Evolutionary conservation across 2,113 vertebrate species (phyloP).

Genomic region (Osmerus eperlanus): DNA sequence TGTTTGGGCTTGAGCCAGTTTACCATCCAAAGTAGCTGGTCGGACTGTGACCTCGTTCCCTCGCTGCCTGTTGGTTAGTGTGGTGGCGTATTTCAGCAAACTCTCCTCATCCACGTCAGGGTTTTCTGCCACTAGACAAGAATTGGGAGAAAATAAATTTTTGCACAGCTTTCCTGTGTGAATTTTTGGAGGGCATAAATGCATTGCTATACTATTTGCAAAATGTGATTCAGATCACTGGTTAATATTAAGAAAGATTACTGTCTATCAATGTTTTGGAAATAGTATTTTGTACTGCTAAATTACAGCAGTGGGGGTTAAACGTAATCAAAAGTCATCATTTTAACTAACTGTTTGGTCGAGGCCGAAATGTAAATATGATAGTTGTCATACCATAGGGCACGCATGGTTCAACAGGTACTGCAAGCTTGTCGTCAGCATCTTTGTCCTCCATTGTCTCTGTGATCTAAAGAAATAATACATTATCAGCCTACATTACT

Average conservation of each 20-base stretch:
- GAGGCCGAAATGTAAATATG: no score
- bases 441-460: neutral
- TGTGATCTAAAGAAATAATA: neutral
- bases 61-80: constrained; percentile 90
- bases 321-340: neutral
- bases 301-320: neutral
- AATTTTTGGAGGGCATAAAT: no score
- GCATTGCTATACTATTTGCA: no score
- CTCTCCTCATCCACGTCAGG: constrained; percentile 55
- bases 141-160: neutral
- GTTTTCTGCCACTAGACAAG: constrained; percentile 40
- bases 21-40: constrained; percentile 84
- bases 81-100: constrained; percentile 78
- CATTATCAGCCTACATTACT: neutral
- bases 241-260: no score
- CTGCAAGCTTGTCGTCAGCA: constrained; percentile 41
- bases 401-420: no score
- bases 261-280: no score
- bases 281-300: no score
- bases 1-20: no score
- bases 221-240: no score
- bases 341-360: no score
- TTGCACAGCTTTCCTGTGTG: neutral
- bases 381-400: no score
- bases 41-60: constrained; percentile 88